phyloP scores from a whole-genome alignment of 2,888 invertebrate species.

The Lycia hirtaria region DNA sequence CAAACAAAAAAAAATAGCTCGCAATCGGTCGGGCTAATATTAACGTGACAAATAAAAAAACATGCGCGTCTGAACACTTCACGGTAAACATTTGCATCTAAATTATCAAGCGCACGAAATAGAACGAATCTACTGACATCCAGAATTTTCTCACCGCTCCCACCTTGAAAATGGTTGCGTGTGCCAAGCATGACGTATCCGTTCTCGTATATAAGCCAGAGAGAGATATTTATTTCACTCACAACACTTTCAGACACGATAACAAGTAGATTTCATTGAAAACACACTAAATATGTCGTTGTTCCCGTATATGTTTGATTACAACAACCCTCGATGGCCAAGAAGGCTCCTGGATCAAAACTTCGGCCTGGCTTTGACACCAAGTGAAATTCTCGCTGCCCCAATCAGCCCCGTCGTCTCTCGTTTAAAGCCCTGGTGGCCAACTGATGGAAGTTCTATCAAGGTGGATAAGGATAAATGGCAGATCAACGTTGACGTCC shows the following conservation, averaged over 20 bases:
- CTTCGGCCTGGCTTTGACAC: slow-evolving; percentile 72
- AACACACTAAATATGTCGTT: slow-evolving; percentile 63
- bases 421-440: slow-evolving; percentile 67
- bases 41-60: too few species aligned
- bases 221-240: slow-evolving; percentile 42
- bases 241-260: slow-evolving; percentile 2
- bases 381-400: slow-evolving; percentile 68
- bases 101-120: slow-evolving; percentile 11
- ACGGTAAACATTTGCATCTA: slow-evolving; percentile 8
- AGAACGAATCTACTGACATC: slow-evolving; percentile 31
- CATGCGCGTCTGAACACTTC: too few species aligned
- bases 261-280: not conserved
- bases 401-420: slow-evolving; percentile 58
- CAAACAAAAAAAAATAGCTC: too few species aligned
- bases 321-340: slow-evolving; percentile 68
- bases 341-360: slow-evolving; percentile 73
- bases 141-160: slow-evolving; percentile 48
- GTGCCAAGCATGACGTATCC: slow-evolving; percentile 26
- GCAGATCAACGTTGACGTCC: slow-evolving; percentile 90
- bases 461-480: slow-evolving; percentile 84
- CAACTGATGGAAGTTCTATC: slow-evolving; percentile 77
- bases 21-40: too few species aligned
- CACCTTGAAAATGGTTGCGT: slow-evolving; percentile 8
- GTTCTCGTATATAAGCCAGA: slow-evolving; percentile 49
- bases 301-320: slow-evolving; percentile 68